phyloP scores from a whole-genome alignment of 2,113 vertebrate species.

The Ovibos moschatus region DNA sequence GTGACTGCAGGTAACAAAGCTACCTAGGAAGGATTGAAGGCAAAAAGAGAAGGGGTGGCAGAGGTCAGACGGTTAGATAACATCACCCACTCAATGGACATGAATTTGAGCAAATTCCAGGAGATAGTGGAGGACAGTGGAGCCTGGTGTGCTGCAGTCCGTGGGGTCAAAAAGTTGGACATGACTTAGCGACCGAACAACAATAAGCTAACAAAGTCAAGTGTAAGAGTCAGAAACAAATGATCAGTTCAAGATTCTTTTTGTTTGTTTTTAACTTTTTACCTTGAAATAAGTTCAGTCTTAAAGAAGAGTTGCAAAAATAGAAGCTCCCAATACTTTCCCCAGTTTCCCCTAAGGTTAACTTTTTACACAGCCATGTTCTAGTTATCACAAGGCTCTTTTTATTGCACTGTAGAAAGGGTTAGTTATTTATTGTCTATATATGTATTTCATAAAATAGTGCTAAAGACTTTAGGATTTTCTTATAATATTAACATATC shows the following conservation, averaged over 20 bases:
- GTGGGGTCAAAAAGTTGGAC: not conserved
- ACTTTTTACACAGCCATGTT: not conserved
- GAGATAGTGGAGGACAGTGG: not conserved
- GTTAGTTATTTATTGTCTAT: slow-evolving; percentile 28
- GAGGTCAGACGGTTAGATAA: not conserved
- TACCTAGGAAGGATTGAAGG: not conserved
- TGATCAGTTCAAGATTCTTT: not conserved
- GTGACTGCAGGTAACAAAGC: not conserved
- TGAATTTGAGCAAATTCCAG: not conserved
- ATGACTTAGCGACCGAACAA: not conserved
- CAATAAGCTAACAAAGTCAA: not conserved
- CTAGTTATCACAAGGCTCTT: not conserved
- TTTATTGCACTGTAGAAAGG: not conserved
- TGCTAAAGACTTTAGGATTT: not conserved
- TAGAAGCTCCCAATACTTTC: not conserved
- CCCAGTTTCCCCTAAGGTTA: not conserved
- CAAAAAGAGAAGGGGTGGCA: not conserved
- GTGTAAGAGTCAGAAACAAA: not conserved
- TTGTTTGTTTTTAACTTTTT: not conserved
- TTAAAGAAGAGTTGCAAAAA: not conserved
- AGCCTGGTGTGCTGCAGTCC: not conserved
- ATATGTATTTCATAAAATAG: not conserved
- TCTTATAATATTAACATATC: not conserved
- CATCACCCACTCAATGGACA: not conserved
- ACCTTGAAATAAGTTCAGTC: not conserved